A percentile compares a stretch with the other conserved stretches of the same genome.
These are phyloP conservation scores for Hemiscyllium ocellatum DNA, from an alignment of 2,113 vertebrate genomes.

Conservation along the genomic window DNA sequence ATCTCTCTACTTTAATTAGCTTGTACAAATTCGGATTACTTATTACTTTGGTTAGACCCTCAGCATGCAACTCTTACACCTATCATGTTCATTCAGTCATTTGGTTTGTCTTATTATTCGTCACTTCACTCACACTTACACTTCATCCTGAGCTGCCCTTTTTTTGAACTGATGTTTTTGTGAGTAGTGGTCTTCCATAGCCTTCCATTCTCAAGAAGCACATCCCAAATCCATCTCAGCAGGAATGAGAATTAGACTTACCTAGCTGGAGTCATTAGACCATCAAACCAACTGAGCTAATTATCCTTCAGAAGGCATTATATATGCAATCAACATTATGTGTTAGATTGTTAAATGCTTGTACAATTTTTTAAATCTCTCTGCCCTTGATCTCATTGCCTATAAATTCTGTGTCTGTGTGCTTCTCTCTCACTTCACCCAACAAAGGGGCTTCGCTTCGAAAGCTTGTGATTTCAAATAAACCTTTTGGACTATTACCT, in stretches of 20 bases:
- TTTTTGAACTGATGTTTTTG: not conserved
- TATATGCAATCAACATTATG: not conserved
- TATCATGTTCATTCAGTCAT: too few species aligned
- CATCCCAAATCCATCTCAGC: not conserved
- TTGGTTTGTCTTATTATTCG: too few species aligned
- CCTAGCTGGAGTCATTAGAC: not conserved
- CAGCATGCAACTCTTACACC: too few species aligned
- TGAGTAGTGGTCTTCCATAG: not conserved
- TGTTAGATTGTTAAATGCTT: not conserved
- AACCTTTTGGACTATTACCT: too few species aligned
- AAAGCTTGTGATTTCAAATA: too few species aligned
- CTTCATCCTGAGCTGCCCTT: not conserved
- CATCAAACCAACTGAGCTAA: not conserved
- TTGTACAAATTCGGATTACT: too few species aligned
- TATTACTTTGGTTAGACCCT: too few species aligned
- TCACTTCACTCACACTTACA: not conserved
- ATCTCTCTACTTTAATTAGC: too few species aligned
- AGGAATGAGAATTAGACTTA: not conserved
- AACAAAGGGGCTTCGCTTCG: too few species aligned
- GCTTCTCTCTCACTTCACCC: too few species aligned
- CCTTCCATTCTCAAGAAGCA: not conserved
- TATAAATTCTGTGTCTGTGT: too few species aligned
- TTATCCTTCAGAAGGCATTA: not conserved
- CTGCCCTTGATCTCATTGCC: too few species aligned
- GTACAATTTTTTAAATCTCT: not conserved